A percentile compares a stretch with the other conserved stretches of the same genome.
Conservation (phyloP, 2,797 vertebrate species). For the Balearica regulorum region DNA sequence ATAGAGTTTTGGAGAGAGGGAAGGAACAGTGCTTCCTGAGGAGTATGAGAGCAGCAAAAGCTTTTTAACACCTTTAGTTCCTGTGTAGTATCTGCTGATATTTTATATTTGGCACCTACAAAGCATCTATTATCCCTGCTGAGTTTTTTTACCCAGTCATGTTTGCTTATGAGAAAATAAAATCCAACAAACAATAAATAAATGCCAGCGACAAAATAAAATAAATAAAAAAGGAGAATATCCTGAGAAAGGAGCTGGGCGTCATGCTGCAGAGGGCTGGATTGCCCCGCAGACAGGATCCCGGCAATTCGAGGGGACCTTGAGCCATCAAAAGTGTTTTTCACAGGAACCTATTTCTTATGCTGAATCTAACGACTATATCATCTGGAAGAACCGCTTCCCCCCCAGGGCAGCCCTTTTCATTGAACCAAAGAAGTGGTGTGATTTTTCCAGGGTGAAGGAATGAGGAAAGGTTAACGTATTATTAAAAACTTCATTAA, state of each 20-base stretch:
- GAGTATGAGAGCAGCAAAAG: not conserved
- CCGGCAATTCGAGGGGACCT: rapidly evolving
- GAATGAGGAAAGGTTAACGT: not conserved
- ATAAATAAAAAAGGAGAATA: not conserved
- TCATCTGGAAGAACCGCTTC: not conserved
- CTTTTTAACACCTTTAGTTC: not conserved
- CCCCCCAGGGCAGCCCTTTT: not conserved
- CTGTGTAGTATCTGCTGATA: not conserved
- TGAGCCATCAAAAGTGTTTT: not conserved
- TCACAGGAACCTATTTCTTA: not conserved
- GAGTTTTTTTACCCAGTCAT: not conserved
- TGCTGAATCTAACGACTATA: not conserved
- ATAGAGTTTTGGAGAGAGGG: not conserved
- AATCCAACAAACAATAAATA: not conserved
- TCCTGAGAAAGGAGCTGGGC: not conserved
- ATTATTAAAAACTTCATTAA: slow-evolving; percentile 23
- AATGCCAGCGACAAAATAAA: not conserved
- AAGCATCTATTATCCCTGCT: not conserved
- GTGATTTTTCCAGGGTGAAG: not conserved
- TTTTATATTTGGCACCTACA: not conserved
- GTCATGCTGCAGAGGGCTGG: not conserved
- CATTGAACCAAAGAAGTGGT: not conserved
- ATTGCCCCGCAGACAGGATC: not conserved
- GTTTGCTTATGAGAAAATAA: not conserved
- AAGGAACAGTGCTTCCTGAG: not conserved